A percentile compares a stretch with the other conserved stretches of the same genome.
phyloP scores from a whole-genome alignment of 1,140 invertebrate genomes.

The Diplogasteroides magnus region DNA sequence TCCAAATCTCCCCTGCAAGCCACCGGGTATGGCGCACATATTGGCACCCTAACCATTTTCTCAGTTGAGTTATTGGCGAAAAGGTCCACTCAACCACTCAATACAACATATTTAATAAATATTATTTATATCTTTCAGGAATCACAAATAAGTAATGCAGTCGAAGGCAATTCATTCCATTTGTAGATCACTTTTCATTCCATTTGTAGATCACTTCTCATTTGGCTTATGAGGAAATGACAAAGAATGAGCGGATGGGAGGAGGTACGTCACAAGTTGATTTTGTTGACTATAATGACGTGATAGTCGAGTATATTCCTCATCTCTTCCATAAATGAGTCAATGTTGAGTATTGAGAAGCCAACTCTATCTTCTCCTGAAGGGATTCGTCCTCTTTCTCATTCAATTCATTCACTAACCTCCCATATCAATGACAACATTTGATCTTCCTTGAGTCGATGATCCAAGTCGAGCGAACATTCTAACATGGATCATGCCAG shows the following conservation, averaged over 20 bases:
- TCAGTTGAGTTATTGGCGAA: too few species aligned
- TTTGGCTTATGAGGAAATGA: neutral
- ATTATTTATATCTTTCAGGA: too few species aligned
- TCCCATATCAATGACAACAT: neutral
- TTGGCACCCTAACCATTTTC: too few species aligned
- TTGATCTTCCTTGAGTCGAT: neutral
- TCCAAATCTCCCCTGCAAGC: too few species aligned
- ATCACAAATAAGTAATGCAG: neutral
- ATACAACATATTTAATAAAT: too few species aligned
- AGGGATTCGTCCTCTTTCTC: neutral
- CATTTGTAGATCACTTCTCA: neutral
- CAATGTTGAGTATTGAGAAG: slow-evolving; percentile 21
- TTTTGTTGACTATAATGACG: slow-evolving; percentile 27
- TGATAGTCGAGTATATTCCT: slow-evolving; percentile 29
- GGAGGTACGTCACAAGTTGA: slow-evolving; percentile 10
- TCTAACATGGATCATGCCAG: too few species aligned
- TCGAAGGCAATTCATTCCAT: too few species aligned
- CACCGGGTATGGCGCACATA: too few species aligned
- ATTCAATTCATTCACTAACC: slow-evolving; percentile 7
- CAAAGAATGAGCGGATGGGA: neutral
- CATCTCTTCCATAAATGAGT: slow-evolving; percentile 25
- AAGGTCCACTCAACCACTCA: too few species aligned
- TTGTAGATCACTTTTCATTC: neutral
- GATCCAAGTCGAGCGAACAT: neutral
- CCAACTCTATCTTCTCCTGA: slow-evolving; percentile 9